These are phyloP conservation scores for Copidosoma aretas DNA, from an alignment of 2,888 invertebrate genomes.

Conservation along the genomic window DNA sequence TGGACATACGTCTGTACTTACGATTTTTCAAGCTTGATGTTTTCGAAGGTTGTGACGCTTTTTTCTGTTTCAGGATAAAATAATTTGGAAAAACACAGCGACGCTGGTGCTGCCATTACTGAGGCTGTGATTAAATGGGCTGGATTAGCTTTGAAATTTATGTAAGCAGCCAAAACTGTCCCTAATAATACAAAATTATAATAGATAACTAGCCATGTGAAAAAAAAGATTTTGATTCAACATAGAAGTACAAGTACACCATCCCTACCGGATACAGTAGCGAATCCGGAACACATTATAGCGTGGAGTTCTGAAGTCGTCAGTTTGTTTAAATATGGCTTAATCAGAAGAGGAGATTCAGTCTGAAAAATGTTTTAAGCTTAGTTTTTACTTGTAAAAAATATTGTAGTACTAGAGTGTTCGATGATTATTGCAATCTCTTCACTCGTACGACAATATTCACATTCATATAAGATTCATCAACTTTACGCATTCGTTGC, in stretches of 20 bases:
- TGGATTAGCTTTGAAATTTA: slow-evolving; percentile 86
- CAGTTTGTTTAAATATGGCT: slow-evolving; percentile 83
- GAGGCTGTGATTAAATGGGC: slow-evolving; percentile 90
- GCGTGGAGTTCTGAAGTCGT: slow-evolving; percentile 93
- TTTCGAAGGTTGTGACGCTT: slow-evolving; percentile 77
- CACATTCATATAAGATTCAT: no score
- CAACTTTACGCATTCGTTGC: no score
- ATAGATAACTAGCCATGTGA: neutral
- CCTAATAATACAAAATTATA: slow-evolving; percentile 64
- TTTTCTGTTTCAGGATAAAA: slow-evolving; percentile 90
- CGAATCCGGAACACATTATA: slow-evolving; percentile 93
- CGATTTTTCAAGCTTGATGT: slow-evolving; percentile 76
- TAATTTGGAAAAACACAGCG: slow-evolving; percentile 87
- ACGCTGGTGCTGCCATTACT: slow-evolving; percentile 96
- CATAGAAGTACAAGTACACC: no score
- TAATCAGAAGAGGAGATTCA: slow-evolving; percentile 87
- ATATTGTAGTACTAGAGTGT: no score
- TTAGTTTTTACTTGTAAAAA: no score
- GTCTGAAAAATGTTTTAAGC: slow-evolving; percentile 67
- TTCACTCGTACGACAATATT: no score
- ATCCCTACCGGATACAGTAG: slow-evolving; percentile 86
- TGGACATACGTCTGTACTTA: slow-evolving; percentile 59
- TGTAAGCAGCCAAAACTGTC: slow-evolving; percentile 90
- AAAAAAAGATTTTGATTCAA: no score
- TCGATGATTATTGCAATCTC: no score